These are phyloP conservation scores for Rutilus rutilus DNA, from an alignment of 2,113 vertebrate species.

Conservation along the genomic window DNA sequence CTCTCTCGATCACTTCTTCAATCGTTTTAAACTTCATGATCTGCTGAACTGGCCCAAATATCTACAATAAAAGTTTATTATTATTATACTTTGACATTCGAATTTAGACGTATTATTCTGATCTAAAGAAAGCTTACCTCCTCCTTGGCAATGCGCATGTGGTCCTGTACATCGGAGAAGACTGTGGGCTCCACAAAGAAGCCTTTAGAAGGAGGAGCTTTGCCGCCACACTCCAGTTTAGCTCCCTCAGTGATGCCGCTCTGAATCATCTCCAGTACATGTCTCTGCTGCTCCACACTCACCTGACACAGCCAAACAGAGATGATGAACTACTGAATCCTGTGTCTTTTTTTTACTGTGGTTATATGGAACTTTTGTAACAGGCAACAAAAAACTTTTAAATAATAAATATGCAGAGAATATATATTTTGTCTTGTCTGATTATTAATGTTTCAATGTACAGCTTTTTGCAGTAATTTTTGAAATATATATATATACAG, in stretches of 20 bases:
- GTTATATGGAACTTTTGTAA: background rate
- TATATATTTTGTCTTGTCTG: background rate
- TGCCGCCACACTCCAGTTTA: constrained; percentile 95
- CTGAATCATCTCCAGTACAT: constrained; percentile 91
- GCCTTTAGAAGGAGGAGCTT: constrained; percentile 89
- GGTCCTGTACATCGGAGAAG: constrained; percentile 93
- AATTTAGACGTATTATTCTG: background rate
- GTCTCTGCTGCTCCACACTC: constrained; percentile 91
- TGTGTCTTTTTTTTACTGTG: background rate
- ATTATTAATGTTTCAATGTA: background rate
- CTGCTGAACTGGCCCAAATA: constrained; percentile 98
- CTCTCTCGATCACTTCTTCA: constrained; percentile 96
- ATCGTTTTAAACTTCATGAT: constrained; percentile 97
- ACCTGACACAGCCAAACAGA: constrained; percentile 76
- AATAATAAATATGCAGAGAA: background rate
- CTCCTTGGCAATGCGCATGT: constrained; percentile 97
- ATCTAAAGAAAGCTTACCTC: constrained; percentile 79
- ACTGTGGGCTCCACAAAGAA: constrained; percentile 98
- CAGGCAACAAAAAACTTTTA: background rate
- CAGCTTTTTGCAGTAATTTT: background rate
- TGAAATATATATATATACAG: too few relatives aligned
- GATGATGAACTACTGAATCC: background rate
- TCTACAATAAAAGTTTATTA: constrained; percentile 72
- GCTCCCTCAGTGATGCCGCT: constrained; percentile 94
- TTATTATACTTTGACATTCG: background rate